These are phyloP conservation scores for Coelopa pilipes DNA, from an alignment of 2,888 invertebrate species.

Conservation along the genomic window DNA sequence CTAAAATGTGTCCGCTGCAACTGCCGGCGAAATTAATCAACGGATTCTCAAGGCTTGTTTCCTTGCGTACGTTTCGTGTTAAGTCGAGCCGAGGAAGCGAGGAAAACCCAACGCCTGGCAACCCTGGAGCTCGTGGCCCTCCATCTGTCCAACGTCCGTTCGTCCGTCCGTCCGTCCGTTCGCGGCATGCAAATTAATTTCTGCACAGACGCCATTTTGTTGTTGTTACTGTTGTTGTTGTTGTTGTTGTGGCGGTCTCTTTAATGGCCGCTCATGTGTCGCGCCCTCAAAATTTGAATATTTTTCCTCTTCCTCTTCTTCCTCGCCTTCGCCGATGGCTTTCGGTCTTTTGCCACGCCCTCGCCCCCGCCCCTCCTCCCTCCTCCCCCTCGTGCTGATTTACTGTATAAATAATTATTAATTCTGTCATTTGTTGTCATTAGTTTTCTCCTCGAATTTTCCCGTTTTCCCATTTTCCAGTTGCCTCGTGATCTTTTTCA, in stretches of 20 bases:
- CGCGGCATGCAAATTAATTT: constrained; percentile 16
- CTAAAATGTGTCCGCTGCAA: constrained; percentile 2
- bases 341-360: neutral
- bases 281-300: no score
- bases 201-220: no score
- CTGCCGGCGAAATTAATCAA: neutral
- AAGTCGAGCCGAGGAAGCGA: neutral
- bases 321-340: neutral
- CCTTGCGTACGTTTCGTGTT: no score
- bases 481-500: no score
- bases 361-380: neutral
- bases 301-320: neutral
- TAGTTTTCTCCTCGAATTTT: neutral
- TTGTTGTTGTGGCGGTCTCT: no score
- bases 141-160: no score
- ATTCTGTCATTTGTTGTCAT: constrained; percentile 32
- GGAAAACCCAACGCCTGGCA: neutral
- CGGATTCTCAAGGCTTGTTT: neutral
- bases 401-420: constrained; percentile 32
- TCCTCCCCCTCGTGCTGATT: constrained; percentile 4
- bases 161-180: constrained; percentile 18
- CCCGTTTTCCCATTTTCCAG: no score
- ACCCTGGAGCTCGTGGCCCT: neutral
- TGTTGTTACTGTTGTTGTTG: no score
- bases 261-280: no score